These are phyloP conservation scores for Eristalinus sepulchralis DNA, from an alignment of 2,888 invertebrate species.

Conservation along the genomic window DNA sequence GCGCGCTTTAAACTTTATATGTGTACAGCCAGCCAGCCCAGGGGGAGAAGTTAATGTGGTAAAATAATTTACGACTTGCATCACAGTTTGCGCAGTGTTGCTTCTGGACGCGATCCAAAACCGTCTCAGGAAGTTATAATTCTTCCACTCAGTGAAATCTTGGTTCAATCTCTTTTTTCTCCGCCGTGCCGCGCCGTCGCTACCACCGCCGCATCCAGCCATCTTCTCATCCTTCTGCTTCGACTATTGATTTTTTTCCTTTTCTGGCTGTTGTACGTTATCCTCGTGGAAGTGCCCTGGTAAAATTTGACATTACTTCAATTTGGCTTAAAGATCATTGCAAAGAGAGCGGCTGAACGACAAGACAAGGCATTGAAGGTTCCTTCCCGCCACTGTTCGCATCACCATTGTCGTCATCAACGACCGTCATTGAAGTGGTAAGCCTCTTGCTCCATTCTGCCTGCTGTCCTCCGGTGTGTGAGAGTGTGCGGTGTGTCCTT, in stretches of 20 bases:
- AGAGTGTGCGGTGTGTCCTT: conserved; percentile 17
- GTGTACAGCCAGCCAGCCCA: neutral
- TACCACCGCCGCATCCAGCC: neutral
- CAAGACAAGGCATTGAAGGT: conserved; percentile 42
- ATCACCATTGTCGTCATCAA: conserved; percentile 5
- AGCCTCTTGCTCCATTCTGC: conserved; percentile 49
- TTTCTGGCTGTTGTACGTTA: neutral
- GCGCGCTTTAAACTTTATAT: neutral
- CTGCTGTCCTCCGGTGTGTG: conserved; percentile 15
- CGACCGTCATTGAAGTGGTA: conserved; percentile 45
- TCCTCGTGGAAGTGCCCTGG: conserved; percentile 13
- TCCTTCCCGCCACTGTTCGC: conserved; percentile 9
- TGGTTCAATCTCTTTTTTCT: conserved; percentile 2
- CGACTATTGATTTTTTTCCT: neutral
- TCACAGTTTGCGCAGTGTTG: conserved; percentile 69
- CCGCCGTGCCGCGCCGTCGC: neutral
- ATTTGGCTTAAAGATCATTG: conserved; percentile 38
- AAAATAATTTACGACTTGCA: conserved; percentile 58
- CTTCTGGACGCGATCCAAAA: conserved; percentile 59
- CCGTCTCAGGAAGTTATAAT: conserved; percentile 42
- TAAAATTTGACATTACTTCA: conserved; percentile 48
- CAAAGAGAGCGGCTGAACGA: conserved; percentile 40
- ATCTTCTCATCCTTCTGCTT: neutral
- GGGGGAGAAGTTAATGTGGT: conserved; percentile 52
- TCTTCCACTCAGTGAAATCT: conserved; percentile 37